Evolutionary conservation across 2,888 invertebrate genomes (phyloP), one percentile per base, ranked within the genome.

Genomic region (Bombylius discolor): DNA sequence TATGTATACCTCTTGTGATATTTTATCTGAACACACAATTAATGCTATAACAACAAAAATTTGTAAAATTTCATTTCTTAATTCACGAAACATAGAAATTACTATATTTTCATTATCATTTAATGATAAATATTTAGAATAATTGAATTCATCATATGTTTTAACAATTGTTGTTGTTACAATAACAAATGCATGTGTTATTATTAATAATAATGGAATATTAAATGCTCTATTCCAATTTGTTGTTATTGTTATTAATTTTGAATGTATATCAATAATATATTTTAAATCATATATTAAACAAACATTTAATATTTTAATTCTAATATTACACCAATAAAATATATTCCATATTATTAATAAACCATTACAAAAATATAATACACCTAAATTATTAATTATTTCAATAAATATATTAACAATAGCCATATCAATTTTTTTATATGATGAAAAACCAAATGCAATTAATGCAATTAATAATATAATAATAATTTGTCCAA

Each of bases 1-100:
- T 36, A 36, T 8, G 4, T 36, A 1, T 13, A 52, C 52, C 34
- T 47, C 42, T 36, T 31, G 12, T 34, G 47, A n/a, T 39, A 39
- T 53, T 14, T n/a, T 7, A 47, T 53, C 47, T 6, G 47, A 53
- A 14, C 14, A 34, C 4, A 53, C 14, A 5, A 53, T 31, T 47
- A 53, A n/a, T 6, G n/a, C 13, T 11, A 53, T 23, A 4, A 53
- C 13, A 4, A 47, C 39, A 14, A 47, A n/a, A 47, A 47, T 34
- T 53, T 53, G 52, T 31, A 53, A 47, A 14, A 53, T 34, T 47
- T 53, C 52, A 53, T 53, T 47, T 53, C 52, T 13, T 39, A 47
- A 36, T 47, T 53, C 52, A 32, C 39, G 47, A 49, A 49, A 49
- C 8, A 49, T 9, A n/a, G 14, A 49, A 14, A 47, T 5, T 5